Evolutionary conservation across 2,113 vertebrate species (phyloP).

Genomic region (Brachypodius melanocephalos): DNA sequence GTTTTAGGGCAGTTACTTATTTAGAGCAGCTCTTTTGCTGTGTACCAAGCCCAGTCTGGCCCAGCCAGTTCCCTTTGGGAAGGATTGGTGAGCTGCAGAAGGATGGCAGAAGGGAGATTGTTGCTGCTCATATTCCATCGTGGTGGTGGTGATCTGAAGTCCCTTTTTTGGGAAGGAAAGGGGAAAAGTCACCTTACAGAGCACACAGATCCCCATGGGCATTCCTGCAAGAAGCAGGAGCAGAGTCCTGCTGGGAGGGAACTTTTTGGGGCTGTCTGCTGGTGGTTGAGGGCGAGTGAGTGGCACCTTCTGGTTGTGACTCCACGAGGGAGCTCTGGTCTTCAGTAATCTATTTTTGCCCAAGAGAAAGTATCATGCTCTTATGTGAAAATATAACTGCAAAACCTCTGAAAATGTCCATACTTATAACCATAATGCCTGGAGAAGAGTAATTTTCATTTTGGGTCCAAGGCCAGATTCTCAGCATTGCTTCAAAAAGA

Average conservation of each 20-base stretch:
- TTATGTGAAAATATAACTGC: background rate
- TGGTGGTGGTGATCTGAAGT: background rate
- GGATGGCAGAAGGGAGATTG: fast-evolving
- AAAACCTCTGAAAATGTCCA: background rate
- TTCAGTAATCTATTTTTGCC: background rate
- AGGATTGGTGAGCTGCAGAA: background rate
- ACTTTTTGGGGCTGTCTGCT: background rate
- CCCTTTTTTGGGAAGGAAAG: background rate
- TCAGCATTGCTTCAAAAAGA: background rate
- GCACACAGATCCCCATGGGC: background rate
- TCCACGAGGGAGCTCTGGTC: background rate
- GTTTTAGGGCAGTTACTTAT: background rate
- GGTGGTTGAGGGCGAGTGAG: background rate
- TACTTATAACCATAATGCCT: background rate
- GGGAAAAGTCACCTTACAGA: background rate
- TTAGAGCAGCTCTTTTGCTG: background rate
- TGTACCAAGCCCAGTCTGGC: background rate
- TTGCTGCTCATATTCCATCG: fast-evolving
- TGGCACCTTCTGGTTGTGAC: background rate
- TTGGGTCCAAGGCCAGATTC: background rate
- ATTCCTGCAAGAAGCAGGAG: background rate
- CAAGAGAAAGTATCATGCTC: background rate
- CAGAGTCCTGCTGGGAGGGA: background rate
- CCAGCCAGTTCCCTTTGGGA: background rate
- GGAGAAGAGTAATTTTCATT: background rate